Base-by-base conservation (phyloP, 2,888 invertebrate genomes). In the Pristionchus arcanus region DNA sequence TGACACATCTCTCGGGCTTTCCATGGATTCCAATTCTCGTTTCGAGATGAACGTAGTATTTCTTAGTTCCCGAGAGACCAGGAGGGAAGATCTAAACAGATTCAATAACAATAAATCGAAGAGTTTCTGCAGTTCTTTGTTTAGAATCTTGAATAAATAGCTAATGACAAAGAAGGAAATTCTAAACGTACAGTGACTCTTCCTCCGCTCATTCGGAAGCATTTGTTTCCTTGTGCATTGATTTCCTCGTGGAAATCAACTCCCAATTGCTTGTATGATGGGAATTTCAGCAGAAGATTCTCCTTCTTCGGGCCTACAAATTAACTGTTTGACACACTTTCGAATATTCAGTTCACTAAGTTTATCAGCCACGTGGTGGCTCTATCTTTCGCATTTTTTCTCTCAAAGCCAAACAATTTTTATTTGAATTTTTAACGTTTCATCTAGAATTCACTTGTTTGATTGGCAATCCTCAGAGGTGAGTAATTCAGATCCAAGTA, bases 1-100 rank as follows among this genome's bases (percentile, higher is more conserved):
- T 94, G 25, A 94, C 94, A 81, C 94, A 94, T 90, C 94, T 90
- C 86, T 94, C 94, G 49, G 94, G 94, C 90, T 94, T 95, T 87
- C 94, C 94, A 90, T 94, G 94, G 74, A 94, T 95, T 74, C 94
- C 94, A 66, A 94, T 94, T 90, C 94, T 92, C 15, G 94, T 94
- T 91, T 94, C 94, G 88, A 94, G 90, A 85, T 94, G 94, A 15
- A 94, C 94, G 90, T 94, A 95, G 91, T 94, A 94, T 86, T 92
- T 93, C 90, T 95, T 95, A n/a, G 91, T 91, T 2, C 94, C 94
- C 77, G 91, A 91, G 66, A 94, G 92, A 55, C 93, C 93, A 9
- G 93, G 93, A 25, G 92, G 89, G 71, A 91, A 92, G 34, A 93
- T 93, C 91, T 91, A 53, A n/a, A 28, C 15, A 2, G 3, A 37